phyloP scores from a whole-genome alignment of 2,797 vertebrate genomes.

The Sarcophilus harrisii region DNA sequence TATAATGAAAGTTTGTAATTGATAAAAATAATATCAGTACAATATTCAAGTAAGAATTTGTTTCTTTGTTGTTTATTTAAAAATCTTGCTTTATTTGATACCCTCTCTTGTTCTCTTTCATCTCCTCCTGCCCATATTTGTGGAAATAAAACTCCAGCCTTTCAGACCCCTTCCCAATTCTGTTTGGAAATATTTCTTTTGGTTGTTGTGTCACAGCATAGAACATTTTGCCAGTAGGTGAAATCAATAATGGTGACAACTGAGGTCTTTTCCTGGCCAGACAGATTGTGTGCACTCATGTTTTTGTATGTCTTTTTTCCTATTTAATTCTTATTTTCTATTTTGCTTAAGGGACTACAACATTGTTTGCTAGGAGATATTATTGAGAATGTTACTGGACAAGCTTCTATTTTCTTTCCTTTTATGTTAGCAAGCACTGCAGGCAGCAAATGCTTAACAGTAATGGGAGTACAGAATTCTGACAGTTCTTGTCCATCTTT shows the following conservation, averaged over 20 bases:
- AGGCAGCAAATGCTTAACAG: slow-evolving; percentile 43
- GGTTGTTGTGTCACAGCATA: slow-evolving; percentile 38
- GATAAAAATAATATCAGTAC: neutral
- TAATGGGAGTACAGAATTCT: slow-evolving; percentile 27
- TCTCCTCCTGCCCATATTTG: neutral
- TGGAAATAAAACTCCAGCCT: neutral
- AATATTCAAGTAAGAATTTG: neutral
- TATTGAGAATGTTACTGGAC: slow-evolving; percentile 59
- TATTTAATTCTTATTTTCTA: slow-evolving; percentile 61
- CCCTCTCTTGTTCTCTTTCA: neutral
- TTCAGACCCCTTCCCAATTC: slow-evolving; percentile 13
- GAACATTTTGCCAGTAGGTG: slow-evolving; percentile 42
- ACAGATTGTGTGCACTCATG: slow-evolving; percentile 26
- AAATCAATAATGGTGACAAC: slow-evolving; percentile 44
- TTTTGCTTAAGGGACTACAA: slow-evolving; percentile 72
- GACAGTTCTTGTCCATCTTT: slow-evolving; percentile 51
- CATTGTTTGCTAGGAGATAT: slow-evolving; percentile 51
- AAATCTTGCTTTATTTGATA: neutral
- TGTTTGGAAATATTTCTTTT: slow-evolving; percentile 40
- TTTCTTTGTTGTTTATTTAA: neutral
- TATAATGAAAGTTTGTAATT: neutral
- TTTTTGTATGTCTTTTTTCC: slow-evolving; percentile 44
- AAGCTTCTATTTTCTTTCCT: slow-evolving; percentile 65
- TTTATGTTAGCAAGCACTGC: slow-evolving; percentile 58
- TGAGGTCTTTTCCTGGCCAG: slow-evolving; percentile 32